Conservation (phyloP, 92 coral and sea anemone genomes). For the Ricordea florida region DNA sequence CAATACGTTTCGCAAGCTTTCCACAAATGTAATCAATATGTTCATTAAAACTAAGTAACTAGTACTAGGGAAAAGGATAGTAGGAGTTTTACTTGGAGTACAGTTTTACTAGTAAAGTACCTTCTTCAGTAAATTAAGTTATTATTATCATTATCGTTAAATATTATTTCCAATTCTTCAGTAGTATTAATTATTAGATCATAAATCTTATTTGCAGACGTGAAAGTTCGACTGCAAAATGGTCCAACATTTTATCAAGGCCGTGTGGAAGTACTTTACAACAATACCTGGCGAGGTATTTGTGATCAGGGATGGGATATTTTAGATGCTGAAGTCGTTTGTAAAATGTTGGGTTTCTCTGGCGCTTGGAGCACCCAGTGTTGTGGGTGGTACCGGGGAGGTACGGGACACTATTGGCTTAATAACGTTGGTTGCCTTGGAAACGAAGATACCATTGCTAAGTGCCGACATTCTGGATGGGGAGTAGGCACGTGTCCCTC, state of each 20-base stretch:
- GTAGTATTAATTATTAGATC: too few species aligned
- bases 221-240: slow-evolving; percentile 1
- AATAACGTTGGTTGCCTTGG: slow-evolving; percentile 2
- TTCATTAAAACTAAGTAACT: too few species aligned
- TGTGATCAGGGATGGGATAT: slow-evolving; percentile 22
- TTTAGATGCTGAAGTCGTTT: slow-evolving; percentile 9
- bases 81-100: too few species aligned
- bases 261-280: slow-evolving; percentile 9
- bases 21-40: too few species aligned
- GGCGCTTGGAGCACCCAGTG: slow-evolving; percentile 15
- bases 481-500: slow-evolving; percentile 1
- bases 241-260: neutral
- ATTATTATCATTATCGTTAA: too few species aligned
- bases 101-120: too few species aligned
- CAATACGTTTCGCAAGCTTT: too few species aligned
- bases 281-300: slow-evolving; percentile 12
- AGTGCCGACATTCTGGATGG: slow-evolving; percentile 27
- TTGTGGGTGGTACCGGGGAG: neutral
- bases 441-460: neutral
- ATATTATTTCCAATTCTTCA: too few species aligned
- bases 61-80: too few species aligned
- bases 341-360: slow-evolving; percentile 9
- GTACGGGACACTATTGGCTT: slow-evolving; percentile 17
- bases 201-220: too few species aligned
- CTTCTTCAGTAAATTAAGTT: too few species aligned